Evolutionary conservation across 2,888 invertebrate species (phyloP).

Genomic region (Peribatodes rhomboidaria): DNA sequence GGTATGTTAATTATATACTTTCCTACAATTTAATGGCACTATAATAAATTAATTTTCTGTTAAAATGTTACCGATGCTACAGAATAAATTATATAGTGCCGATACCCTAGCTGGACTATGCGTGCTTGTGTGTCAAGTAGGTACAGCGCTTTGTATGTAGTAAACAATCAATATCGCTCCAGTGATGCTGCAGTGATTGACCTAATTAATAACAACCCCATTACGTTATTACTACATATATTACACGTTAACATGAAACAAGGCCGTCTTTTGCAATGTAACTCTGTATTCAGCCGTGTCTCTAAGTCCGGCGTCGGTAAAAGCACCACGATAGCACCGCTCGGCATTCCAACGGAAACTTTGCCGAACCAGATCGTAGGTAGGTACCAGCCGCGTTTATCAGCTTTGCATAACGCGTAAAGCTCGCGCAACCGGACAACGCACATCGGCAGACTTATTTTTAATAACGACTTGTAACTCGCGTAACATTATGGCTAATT

Average conservation of each 20-base stretch:
- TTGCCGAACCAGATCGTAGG: slow-evolving; percentile 9
- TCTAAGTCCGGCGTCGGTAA: slow-evolving; percentile 15
- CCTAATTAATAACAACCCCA: not conserved
- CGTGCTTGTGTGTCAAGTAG: too few species aligned
- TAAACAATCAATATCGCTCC: too few species aligned
- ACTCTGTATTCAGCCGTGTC: slow-evolving; percentile 3
- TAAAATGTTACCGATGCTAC: too few species aligned
- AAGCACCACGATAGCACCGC: slow-evolving; percentile 14
- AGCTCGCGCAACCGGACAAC: slow-evolving; percentile 28
- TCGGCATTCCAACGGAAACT: slow-evolving; percentile 24
- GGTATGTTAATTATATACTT: too few species aligned
- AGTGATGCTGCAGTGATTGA: too few species aligned
- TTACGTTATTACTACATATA: not conserved
- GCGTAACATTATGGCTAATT: slow-evolving; percentile 40
- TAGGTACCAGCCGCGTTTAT: slow-evolving; percentile 24
- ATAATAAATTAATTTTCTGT: too few species aligned
- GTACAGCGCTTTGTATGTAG: too few species aligned
- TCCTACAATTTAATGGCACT: too few species aligned
- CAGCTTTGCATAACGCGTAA: slow-evolving; percentile 24
- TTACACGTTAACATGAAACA: slow-evolving; percentile 1
- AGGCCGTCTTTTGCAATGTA: slow-evolving; percentile 8
- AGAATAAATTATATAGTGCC: too few species aligned
- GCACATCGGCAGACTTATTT: slow-evolving; percentile 36
- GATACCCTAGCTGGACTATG: too few species aligned
- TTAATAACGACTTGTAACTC: slow-evolving; percentile 41